phyloP scores from a whole-genome alignment of 2,113 vertebrate genomes.

The Malurus melanocephalus region DNA sequence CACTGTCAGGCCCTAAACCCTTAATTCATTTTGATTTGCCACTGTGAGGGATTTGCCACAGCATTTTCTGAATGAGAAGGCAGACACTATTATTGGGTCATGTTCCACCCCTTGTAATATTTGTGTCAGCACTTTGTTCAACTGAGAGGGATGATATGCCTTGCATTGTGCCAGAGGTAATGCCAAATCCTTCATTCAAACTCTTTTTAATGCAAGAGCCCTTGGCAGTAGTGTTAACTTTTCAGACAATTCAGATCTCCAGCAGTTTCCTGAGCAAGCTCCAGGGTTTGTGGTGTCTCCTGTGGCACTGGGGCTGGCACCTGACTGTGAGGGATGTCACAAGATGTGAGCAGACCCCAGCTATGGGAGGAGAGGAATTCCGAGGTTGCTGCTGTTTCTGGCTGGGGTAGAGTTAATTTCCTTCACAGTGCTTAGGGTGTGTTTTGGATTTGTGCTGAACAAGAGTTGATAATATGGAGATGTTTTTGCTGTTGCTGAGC shows the following conservation, averaged over 20 bases:
- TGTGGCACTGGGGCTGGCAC: neutral
- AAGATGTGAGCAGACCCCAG: neutral
- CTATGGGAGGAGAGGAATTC: accelerated
- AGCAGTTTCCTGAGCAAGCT: neutral
- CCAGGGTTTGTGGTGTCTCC: neutral
- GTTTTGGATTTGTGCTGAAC: neutral
- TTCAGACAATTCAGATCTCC: neutral
- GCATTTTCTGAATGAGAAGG: slow-evolving; percentile 10
- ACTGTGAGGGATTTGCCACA: neutral
- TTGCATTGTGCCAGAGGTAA: neutral
- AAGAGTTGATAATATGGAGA: neutral
- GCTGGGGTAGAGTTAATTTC: neutral
- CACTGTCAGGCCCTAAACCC: neutral
- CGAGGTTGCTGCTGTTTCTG: neutral
- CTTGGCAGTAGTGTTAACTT: neutral
- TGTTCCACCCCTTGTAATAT: neutral
- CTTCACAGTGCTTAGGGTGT: neutral
- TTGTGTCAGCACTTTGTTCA: neutral
- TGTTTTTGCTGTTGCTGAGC: neutral
- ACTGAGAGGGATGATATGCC: neutral
- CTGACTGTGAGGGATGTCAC: neutral
- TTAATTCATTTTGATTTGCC: slow-evolving; percentile 9
- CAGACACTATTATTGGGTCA: neutral
- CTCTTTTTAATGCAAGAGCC: neutral
- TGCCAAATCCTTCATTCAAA: neutral